Evolutionary conservation across 2,797 vertebrate species (phyloP).

Genomic region (Luscinia luscinia): DNA sequence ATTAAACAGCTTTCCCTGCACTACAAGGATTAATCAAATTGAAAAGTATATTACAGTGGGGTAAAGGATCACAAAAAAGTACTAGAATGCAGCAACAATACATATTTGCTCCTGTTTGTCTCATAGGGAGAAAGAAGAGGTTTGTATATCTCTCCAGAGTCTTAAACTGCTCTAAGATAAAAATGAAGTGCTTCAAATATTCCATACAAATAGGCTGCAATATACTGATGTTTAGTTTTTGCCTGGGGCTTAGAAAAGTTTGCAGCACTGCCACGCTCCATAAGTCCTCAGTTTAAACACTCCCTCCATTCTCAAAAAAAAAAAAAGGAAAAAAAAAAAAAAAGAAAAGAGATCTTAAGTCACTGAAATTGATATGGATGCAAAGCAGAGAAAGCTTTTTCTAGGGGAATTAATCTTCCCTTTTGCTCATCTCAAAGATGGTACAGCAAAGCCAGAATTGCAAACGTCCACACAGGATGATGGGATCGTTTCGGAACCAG

Average conservation of each 20-base stretch:
- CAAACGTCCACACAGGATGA: neutral
- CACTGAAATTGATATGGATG: neutral
- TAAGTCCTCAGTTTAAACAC: neutral
- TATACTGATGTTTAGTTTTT: neutral
- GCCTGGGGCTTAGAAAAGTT: neutral
- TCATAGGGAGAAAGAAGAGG: neutral
- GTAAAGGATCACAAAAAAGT: neutral
- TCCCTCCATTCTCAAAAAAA: neutral
- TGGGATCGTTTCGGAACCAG: neutral
- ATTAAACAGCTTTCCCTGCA: neutral
- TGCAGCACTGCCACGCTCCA: neutral
- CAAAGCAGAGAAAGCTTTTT: neutral
- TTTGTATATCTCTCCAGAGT: neutral
- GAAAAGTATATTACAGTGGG: neutral
- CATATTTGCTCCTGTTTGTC: neutral
- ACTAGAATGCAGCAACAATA: neutral
- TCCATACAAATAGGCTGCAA: slow-evolving; percentile 8
- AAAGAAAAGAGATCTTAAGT: neutral
- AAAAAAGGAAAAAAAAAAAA: neutral
- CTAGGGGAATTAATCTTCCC: neutral
- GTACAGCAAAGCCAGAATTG: neutral
- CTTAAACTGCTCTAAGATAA: neutral
- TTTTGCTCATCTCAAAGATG: neutral
- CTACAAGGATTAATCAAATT: neutral
- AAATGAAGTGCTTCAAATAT: slow-evolving; percentile 14